A percentile compares a stretch with the other conserved stretches of the same genome.
phyloP scores from a whole-genome alignment of 2,797 vertebrate genomes.

The Hephaestus fuliginosus region DNA sequence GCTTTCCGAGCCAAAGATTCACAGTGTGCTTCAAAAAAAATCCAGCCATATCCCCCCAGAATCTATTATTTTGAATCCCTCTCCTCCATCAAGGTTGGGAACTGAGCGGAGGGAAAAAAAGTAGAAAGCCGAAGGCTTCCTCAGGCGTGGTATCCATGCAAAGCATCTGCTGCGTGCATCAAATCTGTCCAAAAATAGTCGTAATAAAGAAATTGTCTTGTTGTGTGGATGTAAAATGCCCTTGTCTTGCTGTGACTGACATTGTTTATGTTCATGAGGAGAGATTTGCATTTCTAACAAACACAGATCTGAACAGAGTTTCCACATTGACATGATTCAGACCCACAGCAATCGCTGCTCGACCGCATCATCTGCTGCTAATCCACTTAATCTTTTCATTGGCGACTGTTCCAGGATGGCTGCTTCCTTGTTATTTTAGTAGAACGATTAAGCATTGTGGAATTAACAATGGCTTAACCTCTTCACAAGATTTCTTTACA shows the following conservation, averaged over 20 bases:
- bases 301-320: conserved; percentile 42
- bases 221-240: neutral
- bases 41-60: conserved; percentile 62
- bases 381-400: conserved; percentile 79
- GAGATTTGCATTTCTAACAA: conserved; percentile 67
- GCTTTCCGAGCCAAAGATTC: conserved; percentile 66
- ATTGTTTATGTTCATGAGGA: conserved; percentile 32
- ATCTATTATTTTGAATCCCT: conserved; percentile 71
- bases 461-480: conserved; percentile 81
- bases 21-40: conserved; percentile 55
- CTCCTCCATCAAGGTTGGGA: conserved; percentile 67
- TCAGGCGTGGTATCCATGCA: conserved; percentile 6
- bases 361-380: conserved; percentile 66
- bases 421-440: conserved; percentile 74
- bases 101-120: conserved; percentile 47
- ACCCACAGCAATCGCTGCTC: conserved; percentile 53
- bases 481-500: conserved; percentile 61
- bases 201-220: conserved; percentile 2
- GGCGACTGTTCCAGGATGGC: conserved; percentile 64
- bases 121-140: conserved; percentile 26
- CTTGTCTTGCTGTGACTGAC: conserved; percentile 10
- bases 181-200: conserved; percentile 39
- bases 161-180: conserved; percentile 26
- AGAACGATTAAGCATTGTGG: conserved; percentile 74
- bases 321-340: conserved; percentile 52